phyloP scores from a whole-genome alignment of 2,888 invertebrate species.

The Cerastis rubricosa region DNA sequence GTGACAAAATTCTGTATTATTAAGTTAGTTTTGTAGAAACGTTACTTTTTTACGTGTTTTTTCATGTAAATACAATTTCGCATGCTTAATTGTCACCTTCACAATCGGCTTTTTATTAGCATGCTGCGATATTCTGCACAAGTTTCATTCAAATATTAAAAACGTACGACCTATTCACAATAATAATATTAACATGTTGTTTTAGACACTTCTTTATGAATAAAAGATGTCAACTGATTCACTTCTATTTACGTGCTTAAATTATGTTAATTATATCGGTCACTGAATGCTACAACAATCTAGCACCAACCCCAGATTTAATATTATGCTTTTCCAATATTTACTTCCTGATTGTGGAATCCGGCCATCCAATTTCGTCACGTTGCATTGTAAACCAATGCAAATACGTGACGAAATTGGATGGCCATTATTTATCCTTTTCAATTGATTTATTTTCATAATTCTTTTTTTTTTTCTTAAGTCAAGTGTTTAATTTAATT shows the following conservation, averaged over 20 bases:
- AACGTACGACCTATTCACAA: background rate
- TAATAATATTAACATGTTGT: constrained; percentile 6
- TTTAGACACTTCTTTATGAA: constrained; percentile 29
- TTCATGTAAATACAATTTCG: constrained; percentile 31
- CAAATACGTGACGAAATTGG: too few relatives aligned
- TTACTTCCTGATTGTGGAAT: constrained; percentile 22
- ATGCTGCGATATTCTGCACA: constrained; percentile 4
- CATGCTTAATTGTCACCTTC: constrained; percentile 40
- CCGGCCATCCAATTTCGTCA: background rate
- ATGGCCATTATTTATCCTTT: background rate
- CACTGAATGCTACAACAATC: constrained; percentile 26
- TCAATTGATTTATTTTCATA: background rate
- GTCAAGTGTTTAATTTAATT: background rate
- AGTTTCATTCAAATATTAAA: background rate
- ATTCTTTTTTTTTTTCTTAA: background rate
- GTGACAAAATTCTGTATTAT: constrained; percentile 25
- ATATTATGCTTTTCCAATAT: constrained; percentile 16
- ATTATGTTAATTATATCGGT: constrained; percentile 34
- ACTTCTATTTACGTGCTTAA: constrained; percentile 29
- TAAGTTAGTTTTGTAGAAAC: constrained; percentile 22
- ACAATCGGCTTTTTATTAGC: constrained; percentile 16
- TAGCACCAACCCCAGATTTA: constrained; percentile 5
- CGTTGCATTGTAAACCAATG: too few relatives aligned
- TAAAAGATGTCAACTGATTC: constrained; percentile 29
- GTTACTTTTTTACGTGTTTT: constrained; percentile 8